Percentiles rank a stretch among this genome's conserved stretches.
phyloP scores from a whole-genome alignment of 1,140 invertebrate genomes.

The Cryptotermes secundus region DNA sequence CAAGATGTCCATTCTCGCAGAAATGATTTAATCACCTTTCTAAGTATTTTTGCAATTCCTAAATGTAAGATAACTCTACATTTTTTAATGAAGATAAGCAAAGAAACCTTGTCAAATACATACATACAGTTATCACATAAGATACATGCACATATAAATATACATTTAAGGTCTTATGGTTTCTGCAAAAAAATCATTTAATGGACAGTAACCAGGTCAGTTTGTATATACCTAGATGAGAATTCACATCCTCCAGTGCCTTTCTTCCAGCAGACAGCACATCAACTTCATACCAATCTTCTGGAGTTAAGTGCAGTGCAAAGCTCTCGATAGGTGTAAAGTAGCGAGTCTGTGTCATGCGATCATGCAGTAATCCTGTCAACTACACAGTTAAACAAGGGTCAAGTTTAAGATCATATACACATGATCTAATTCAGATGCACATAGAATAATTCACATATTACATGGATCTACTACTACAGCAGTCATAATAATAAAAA shows the following conservation, averaged over 20 bases:
- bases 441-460: background rate
- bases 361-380: conserved; percentile 70
- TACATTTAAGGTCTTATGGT: background rate
- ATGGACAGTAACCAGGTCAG: background rate
- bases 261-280: conserved; percentile 70
- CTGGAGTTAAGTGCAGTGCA: conserved; percentile 58
- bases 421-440: background rate
- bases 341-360: conserved; percentile 82
- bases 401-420: background rate
- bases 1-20: background rate
- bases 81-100: too few species aligned
- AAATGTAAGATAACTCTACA: too few species aligned
- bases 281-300: conserved; percentile 82
- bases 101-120: too few species aligned
- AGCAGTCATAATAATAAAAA: background rate
- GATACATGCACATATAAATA: too few species aligned
- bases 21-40: background rate
- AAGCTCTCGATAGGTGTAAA: conserved; percentile 67
- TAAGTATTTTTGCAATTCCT: background rate
- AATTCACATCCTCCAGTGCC: conserved; percentile 77
- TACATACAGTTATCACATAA: too few species aligned
- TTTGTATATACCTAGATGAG: conserved; percentile 66
- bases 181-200: conserved; percentile 24
- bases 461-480: background rate
- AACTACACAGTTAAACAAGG: conserved; percentile 43